Percentiles rank a stretch among this genome's conserved stretches.
phyloP scores from a whole-genome alignment of 1,140 invertebrate species.

The Aphis gossypii region DNA sequence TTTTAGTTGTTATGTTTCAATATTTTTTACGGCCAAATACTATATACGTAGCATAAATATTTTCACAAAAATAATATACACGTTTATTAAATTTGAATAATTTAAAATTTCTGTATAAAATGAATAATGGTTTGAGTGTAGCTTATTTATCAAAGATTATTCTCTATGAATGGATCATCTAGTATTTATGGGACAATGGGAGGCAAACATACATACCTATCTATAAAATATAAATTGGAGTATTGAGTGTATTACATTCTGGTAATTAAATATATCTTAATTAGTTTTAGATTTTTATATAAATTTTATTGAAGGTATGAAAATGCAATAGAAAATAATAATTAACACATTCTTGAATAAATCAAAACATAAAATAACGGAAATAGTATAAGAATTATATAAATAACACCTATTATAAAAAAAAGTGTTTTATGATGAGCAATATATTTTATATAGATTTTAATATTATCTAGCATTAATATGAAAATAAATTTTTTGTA shows the following conservation, averaged over 20 bases:
- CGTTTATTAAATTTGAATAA: conserved; percentile 3
- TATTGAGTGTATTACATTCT: not conserved
- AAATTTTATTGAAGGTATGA: not conserved
- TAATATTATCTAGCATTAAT: not conserved
- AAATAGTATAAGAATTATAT: not conserved
- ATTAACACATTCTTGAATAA: not conserved
- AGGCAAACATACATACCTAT: too few relatives aligned
- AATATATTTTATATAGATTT: not conserved
- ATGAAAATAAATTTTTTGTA: not conserved
- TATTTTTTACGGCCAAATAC: not conserved
- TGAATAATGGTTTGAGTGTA: too few relatives aligned
- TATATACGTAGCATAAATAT: not conserved
- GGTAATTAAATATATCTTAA: not conserved
- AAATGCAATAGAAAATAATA: not conserved
- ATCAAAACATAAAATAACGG: not conserved
- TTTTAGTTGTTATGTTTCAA: not conserved
- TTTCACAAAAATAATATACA: not conserved
- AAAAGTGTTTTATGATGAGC: not conserved
- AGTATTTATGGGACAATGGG: too few relatives aligned
- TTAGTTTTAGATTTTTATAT: not conserved
- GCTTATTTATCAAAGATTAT: too few relatives aligned
- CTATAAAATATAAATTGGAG: too few relatives aligned
- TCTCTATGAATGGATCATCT: too few relatives aligned
- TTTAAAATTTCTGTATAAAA: not conserved
- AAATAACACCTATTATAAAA: not conserved